Base-by-base conservation (phyloP, 1,140 invertebrate genomes). In the Euura lappo region DNA sequence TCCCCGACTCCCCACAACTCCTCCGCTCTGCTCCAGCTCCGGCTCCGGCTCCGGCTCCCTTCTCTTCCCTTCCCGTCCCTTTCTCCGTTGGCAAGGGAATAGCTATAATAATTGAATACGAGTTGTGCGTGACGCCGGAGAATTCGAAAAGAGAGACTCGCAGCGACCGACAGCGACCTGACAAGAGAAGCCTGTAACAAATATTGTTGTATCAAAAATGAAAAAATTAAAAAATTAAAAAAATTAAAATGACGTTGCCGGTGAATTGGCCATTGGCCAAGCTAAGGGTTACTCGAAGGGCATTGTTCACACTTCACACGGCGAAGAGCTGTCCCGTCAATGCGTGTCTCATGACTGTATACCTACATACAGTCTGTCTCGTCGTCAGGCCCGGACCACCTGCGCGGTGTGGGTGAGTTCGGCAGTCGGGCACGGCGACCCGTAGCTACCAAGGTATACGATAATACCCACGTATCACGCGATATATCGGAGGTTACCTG, bases 181-280 rank as follows among this genome's bases (percentile, higher is more conserved):
- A 28, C 28, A 28, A 28, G 28, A 28, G 28, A 28, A 28, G 28
- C 28, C 28, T 28, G 28, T 28, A 28, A 28, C 1, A 28, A 28
- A 28, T 28, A 28, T 28, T 28, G 28, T 28, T 28, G 28, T 28
- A 28, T 28, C 28, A 28, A 28, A 28, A 28, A 28, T 28, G 28
- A 28, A 28, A 28, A 28, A 28, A 28, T 28, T 3, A n/a, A 81
- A 85, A 84, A n/a, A n/a, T n/a, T n/a, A n/a, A 28, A 28, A 28
- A 28, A 28, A 28, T 28, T 3, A n/a, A 81, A 85, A 84, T 80
- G 82, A 85, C 83, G 83, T 83, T 80, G 79, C 80, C 78, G 78
- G 83, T 83, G 84, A 84, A 85, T 85, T 84, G 76, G 80, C 82
- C 82, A 85, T 87, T 85, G 85, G 83, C 80, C 76, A 75, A 81